Conservation (phyloP, 2,888 invertebrate genomes). For the Drosophila tanythrix region DNA sequence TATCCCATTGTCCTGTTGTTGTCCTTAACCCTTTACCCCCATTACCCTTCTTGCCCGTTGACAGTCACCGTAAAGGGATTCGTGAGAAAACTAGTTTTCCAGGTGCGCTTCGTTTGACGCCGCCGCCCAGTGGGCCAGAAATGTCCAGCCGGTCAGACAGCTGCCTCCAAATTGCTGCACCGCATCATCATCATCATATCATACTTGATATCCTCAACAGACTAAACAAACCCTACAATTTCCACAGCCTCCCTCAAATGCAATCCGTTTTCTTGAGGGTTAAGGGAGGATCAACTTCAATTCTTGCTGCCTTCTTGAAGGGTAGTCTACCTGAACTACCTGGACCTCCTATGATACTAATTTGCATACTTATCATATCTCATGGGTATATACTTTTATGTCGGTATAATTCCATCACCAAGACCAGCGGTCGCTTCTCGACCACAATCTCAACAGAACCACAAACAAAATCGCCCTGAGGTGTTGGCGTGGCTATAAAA, state of each 20-base stretch:
- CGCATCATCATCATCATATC: constrained; percentile 1
- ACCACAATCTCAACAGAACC: neutral
- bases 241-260: neutral
- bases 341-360: neutral
- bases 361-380: constrained; percentile 19
- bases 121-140: constrained; percentile 26
- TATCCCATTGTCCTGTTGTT: constrained; percentile 11
- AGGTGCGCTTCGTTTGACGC: neutral
- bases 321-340: constrained; percentile 4
- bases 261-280: constrained; percentile 4
- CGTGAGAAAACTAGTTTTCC: constrained; percentile 55
- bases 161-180: constrained; percentile 20
- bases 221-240: neutral
- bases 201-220: neutral
- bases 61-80: constrained; percentile 39
- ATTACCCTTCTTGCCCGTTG: constrained; percentile 18
- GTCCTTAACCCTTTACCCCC: constrained; percentile 11
- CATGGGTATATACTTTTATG: neutral
- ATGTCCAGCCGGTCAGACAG: constrained; percentile 57
- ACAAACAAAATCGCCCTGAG: neutral
- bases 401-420: neutral
- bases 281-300: neutral
- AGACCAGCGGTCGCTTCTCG: neutral
- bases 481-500: no score
- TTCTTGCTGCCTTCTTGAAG: constrained; percentile 1